Evolutionary conservation across 2,888 invertebrate genomes (phyloP), one percentile per base, ranked within the genome.

Genomic region (Agrotis exclamationis): DNA sequence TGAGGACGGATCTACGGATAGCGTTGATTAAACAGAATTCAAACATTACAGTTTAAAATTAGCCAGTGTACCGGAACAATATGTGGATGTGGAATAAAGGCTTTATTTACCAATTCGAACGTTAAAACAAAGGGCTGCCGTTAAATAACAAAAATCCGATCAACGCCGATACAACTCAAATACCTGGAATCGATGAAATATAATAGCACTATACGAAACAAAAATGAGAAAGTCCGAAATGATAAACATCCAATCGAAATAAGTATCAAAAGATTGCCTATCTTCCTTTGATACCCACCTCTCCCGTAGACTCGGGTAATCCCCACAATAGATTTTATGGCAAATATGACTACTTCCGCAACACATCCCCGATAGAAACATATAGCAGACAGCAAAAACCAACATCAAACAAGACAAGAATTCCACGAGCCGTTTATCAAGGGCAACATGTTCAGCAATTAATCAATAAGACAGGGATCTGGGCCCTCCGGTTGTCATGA

Each of bases 401-500:
- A 57, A 57, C 63, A 70, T 64, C 78, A 70, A 77, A 77, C 60
- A 74, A 70, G 66, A 70, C 70, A 57, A 80, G 82, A 79, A 75
- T 69, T 63, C 56, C 66, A 67, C 73, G 63, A 79, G 78, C 77
- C 85, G 81, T 91, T 89, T 89, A 89, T 90, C 90, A 91, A 82
- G 78, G 83, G 87, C 83, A 86, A 87, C 88, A 86, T 87, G 86
- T 88, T 78, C 82, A 85, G 86, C 87, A 90, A 93, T 93, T 93
- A 93, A 93, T 93, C 93, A 93, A 92, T 92, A 91, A 88, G 91
- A 91, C 90, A 88, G 86, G 86, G 83, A 88, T 87, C 83, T 67
- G 84, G 75, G 80, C 82, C 82, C 85, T 74, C 68, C 72, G 70
- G 90, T 91, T 85, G 85, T 80, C 86, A 89, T 88, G 90, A 83